Percentiles rank a stretch among this genome's conserved stretches.
Conservation (phyloP, 2,797 vertebrate genomes). For the Decapterus maruadsi region DNA sequence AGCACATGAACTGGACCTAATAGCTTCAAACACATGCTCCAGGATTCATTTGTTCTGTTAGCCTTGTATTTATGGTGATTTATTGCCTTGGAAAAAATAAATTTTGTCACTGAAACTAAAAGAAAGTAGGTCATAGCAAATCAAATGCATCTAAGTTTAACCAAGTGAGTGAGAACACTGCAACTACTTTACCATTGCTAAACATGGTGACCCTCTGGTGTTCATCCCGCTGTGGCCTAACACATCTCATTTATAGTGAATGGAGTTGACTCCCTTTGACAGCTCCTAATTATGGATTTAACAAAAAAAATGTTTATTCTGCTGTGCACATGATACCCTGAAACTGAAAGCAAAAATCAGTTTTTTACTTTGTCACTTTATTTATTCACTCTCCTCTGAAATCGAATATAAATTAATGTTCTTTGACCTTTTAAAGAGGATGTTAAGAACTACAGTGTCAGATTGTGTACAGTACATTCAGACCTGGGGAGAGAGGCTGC, state of each 20-base stretch:
- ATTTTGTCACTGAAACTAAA: neutral
- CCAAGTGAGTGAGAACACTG: neutral
- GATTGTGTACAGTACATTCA: too few species aligned
- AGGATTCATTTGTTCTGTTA: neutral
- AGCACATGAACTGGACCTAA: constrained; percentile 21
- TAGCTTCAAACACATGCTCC: constrained; percentile 2
- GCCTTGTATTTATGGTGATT: constrained; percentile 13
- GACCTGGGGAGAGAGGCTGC: neutral
- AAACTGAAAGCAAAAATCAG: neutral
- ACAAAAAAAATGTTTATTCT: neutral
- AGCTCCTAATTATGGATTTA: neutral
- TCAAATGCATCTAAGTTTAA: neutral
- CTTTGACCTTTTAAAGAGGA: neutral
- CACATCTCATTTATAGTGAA: constrained; percentile 10
- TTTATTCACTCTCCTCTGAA: neutral
- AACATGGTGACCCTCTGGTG: neutral
- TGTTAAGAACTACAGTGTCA: neutral
- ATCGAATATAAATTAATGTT: neutral
- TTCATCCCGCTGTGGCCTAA: neutral
- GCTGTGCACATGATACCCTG: neutral
- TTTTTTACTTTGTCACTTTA: constrained; percentile 6
- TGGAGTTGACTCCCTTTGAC: neutral
- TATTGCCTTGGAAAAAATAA: neutral
- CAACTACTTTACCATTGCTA: neutral
- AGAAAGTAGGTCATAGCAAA: neutral